Conservation (phyloP, 2,797 vertebrate species). For the Anguilla megastoma region DNA sequence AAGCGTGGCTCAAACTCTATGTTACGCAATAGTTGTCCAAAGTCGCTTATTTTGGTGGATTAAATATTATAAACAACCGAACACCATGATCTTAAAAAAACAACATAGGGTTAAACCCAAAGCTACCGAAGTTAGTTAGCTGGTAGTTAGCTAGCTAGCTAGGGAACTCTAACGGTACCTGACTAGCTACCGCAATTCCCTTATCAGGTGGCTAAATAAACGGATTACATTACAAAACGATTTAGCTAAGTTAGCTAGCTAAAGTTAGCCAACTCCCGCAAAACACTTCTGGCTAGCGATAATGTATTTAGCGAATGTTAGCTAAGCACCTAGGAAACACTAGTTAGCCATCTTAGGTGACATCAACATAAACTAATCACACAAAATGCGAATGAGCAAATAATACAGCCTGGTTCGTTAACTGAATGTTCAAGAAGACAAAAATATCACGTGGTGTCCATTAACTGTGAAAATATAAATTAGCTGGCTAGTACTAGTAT, state of each 20-base stretch:
- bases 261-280: neutral
- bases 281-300: neutral
- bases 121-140: neutral
- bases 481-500: neutral
- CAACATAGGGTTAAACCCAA: neutral
- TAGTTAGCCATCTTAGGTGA: neutral
- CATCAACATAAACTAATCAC: neutral
- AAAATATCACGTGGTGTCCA: neutral
- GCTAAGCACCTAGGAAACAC: conserved; percentile 27
- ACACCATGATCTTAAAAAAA: neutral
- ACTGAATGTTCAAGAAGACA: neutral
- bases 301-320: conserved; percentile 26
- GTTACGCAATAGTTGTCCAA: neutral
- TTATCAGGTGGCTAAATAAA: neutral
- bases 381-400: neutral
- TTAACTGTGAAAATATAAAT: neutral
- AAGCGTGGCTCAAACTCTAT: neutral
- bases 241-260: neutral
- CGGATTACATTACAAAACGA: neutral
- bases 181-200: neutral
- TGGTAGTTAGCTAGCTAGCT: neutral
- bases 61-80: neutral
- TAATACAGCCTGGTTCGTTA: neutral
- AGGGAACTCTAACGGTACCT: neutral
- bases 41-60: neutral